A percentile compares a stretch with the other conserved stretches of the same genome.
These are phyloP conservation scores for Mayetiola destructor DNA, from an alignment of 2,888 invertebrate species.

Conservation along the genomic window DNA sequence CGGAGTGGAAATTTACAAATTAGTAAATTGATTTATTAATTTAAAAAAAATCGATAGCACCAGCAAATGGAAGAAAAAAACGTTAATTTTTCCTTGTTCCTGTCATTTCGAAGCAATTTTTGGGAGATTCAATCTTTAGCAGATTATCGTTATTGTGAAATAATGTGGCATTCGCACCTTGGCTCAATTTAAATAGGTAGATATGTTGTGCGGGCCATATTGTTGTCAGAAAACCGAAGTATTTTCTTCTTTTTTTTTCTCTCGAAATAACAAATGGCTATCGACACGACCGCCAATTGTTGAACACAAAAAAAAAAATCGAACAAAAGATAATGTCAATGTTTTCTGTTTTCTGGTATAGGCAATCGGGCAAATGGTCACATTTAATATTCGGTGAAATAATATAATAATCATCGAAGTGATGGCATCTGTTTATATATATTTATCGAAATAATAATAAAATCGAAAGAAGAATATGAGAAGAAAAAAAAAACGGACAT, in stretches of 20 bases:
- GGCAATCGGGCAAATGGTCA: slow-evolving; percentile 3
- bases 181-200: no score
- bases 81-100: not conserved
- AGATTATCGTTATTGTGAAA: no score
- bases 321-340: not conserved
- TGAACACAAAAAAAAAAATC: no score
- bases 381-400: not conserved
- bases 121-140: not conserved
- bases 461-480: no score
- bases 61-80: no score
- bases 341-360: not conserved
- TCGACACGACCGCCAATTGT: not conserved
- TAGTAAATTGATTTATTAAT: slow-evolving; percentile 6
- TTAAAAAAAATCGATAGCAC: not conserved
- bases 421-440: not conserved
- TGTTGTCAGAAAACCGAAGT: no score
- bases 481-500: not conserved
- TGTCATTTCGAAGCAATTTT: not conserved
- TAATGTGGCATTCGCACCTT: no score
- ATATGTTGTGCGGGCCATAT: no score
- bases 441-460: no score
- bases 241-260: no score
- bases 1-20: not conserved
- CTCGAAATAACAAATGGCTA: no score
- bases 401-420: not conserved